Base-by-base conservation (phyloP, 2,888 invertebrate species). In the Cerastis leucographa region DNA sequence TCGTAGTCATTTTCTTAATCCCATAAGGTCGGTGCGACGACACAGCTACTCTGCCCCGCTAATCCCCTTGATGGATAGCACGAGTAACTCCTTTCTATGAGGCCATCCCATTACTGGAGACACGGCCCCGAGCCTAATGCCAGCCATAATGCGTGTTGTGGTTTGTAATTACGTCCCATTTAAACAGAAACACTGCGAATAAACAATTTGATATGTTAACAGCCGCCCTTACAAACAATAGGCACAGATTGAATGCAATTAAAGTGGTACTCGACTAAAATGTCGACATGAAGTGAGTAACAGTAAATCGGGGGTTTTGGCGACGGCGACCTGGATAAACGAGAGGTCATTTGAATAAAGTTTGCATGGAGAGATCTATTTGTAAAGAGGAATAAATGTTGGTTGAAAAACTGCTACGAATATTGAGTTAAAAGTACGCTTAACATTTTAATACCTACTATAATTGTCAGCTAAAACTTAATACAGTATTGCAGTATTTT, bases 41-140 rank as follows among this genome's bases (percentile, higher is more conserved):
- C 91, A 88, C 74, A 81, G 68, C 78, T 79, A 87, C 71, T 74
- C 87, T 83, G 86, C 79, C 81, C 71, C 80, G 84, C 88, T 93
- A 93, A 94, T 92, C 91, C 90, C 81, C 84, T 91, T 92, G 93
- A 93, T 91, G 91, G 89, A 93, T 91, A 84, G 82, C 78, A 74
- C 85, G 78, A 84, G 80, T 70, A 79, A 80, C 71, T 80, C 81
- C 76, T 81, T 85, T 88, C 84, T 85, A 83, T 84, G 78, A 84
- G 76, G 77, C 86, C 83, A 85, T 84, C 81, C 84, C 84, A 89
- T 90, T 91, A 89, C 83, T 35, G 73, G 42, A 74, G 65, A 85
- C 72, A 79, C 65, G 68, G 22, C 76, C 67, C 51, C 77, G 71
- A 74, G 44, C 64, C n/a, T n/a, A n/a, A n/a, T n/a, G n/a, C n/a